Conservation (phyloP, 2,888 invertebrate genomes). For the Dryadula phaetusa region DNA sequence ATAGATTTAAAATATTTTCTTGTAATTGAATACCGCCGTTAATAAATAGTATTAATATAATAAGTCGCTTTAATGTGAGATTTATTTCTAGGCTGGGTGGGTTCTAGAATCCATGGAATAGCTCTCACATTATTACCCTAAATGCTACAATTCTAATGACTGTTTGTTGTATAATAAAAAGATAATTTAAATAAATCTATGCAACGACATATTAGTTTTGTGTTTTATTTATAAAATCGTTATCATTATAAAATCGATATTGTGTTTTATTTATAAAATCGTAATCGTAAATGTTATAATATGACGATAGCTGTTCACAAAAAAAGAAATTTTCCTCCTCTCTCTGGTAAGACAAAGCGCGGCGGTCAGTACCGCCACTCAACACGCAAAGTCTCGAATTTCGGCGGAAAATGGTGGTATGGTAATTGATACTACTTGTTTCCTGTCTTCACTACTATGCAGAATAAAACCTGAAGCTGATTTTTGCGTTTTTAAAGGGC, state of each 20-base stretch:
- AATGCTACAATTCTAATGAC: conserved; percentile 37
- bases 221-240: conserved; percentile 15
- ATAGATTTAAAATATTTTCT: conserved; percentile 14
- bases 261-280: background rate
- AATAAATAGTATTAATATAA: background rate
- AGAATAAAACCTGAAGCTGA: no score
- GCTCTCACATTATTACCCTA: conserved; percentile 58
- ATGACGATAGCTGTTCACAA: no score
- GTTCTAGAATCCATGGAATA: conserved; percentile 66
- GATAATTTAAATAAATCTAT: conserved; percentile 44
- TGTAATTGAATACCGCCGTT: conserved; percentile 20
- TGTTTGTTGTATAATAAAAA: conserved; percentile 27
- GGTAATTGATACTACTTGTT: no score
- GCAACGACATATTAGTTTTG: conserved; percentile 38
- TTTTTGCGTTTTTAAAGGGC: no score
- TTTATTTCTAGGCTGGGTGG: conserved; percentile 76
- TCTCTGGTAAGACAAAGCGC: no score
- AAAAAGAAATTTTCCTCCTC: no score
- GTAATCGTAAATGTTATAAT: no score
- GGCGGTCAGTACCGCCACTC: no score
- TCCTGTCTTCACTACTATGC: no score
- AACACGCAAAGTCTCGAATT: no score
- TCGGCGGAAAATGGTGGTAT: no score
- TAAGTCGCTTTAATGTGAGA: conserved; percentile 53
- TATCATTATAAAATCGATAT: no score